Evolutionary conservation across 2,888 invertebrate species (phyloP).

Genomic region (Aelia acuminata): DNA sequence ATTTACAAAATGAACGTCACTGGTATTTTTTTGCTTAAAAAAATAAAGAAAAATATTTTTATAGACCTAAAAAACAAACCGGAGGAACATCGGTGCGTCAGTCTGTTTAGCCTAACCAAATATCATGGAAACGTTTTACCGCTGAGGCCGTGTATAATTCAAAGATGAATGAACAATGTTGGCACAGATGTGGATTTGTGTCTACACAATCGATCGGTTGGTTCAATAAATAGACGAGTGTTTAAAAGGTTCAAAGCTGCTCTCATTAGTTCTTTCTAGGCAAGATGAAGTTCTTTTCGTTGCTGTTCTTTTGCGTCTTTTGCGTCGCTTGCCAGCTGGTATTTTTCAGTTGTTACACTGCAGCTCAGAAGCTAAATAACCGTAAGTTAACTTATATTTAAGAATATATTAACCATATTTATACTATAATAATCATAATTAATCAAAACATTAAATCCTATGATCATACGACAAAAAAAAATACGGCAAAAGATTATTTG

Average conservation of each 20-base stretch:
- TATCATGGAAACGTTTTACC: neutral
- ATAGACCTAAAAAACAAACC: neutral
- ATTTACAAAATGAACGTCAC: neutral
- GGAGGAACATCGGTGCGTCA: neutral
- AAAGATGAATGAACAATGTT: neutral
- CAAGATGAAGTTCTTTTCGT: constrained; percentile 14
- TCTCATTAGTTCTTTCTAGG: too few species aligned
- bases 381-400: too few species aligned
- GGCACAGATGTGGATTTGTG: neutral
- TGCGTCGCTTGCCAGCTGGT: constrained; percentile 1
- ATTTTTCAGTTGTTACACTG: neutral
- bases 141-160: neutral
- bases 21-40: neutral
- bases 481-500: too few species aligned
- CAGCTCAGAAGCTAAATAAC: neutral
- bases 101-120: neutral
- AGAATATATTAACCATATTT: too few species aligned
- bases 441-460: too few species aligned
- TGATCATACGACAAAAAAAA: too few species aligned
- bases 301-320: neutral
- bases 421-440: too few species aligned
- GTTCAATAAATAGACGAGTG: neutral
- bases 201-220: neutral
- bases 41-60: neutral
- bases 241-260: neutral